Evolutionary conservation across 35 echinoderm and acorn worm genomes (phyloP).

Genomic region (Heliocidaris tuberculata): DNA sequence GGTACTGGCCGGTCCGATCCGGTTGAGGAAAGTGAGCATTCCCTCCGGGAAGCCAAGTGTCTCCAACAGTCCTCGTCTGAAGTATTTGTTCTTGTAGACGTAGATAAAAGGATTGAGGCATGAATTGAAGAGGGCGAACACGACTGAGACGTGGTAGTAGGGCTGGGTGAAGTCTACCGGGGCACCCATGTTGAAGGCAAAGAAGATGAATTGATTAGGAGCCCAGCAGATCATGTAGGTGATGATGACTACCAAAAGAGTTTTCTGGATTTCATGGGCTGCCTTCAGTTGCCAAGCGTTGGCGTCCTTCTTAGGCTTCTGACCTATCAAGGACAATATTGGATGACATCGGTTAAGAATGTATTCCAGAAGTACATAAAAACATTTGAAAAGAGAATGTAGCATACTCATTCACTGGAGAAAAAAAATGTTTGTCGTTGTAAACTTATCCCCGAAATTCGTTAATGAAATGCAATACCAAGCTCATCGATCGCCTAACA

Average conservation of each 20-base stretch:
- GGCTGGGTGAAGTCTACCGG: constrained; percentile 65
- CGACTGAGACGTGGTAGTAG: constrained; percentile 69
- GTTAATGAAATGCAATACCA: too few relatives aligned
- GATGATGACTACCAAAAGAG: constrained; percentile 75
- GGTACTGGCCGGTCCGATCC: constrained; percentile 31
- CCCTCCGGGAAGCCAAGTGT: background rate
- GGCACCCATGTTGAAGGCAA: constrained; percentile 62
- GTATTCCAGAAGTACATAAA: too few relatives aligned
- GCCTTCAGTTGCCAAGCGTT: constrained; percentile 78
- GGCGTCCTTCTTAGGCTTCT: constrained; percentile 42
- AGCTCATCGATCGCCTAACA: too few relatives aligned
- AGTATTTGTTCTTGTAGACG: constrained; percentile 79
- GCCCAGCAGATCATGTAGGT: constrained; percentile 85
- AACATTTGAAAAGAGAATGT: too few relatives aligned
- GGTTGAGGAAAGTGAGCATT: background rate
- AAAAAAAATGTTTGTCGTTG: too few relatives aligned
- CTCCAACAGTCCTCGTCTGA: constrained; percentile 63
- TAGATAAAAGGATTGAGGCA: constrained; percentile 90
- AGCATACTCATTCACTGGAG: too few relatives aligned
- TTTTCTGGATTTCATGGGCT: constrained; percentile 68
- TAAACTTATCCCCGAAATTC: too few relatives aligned
- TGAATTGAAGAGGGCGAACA: constrained; percentile 72
- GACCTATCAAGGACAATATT: constrained; percentile 26
- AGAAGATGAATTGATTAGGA: constrained; percentile 74
- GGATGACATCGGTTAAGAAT: too few relatives aligned